These are phyloP conservation scores for Allolobophora icterica DNA, from an alignment of 2,888 invertebrate species.

Conservation along the genomic window DNA sequence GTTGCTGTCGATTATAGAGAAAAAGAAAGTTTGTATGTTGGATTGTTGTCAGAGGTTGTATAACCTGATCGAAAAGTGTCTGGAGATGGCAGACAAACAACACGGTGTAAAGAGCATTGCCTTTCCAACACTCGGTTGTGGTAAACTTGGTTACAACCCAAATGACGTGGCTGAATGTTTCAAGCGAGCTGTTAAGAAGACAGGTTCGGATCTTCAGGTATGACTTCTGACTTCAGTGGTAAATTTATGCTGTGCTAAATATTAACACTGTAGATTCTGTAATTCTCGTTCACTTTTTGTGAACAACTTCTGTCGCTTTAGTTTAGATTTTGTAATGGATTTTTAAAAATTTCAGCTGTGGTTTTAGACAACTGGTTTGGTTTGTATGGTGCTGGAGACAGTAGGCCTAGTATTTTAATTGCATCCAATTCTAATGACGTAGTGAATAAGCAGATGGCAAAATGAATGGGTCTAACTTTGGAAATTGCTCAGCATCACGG, in stretches of 20 bases:
- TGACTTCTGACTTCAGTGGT: neutral
- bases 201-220: conserved; percentile 5
- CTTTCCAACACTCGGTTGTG: conserved; percentile 40
- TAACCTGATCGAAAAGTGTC: conserved; percentile 31
- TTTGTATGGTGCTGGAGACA: neutral
- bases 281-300: neutral
- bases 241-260: neutral
- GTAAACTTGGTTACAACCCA: conserved; percentile 34
- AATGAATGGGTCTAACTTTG: neutral
- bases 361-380: neutral
- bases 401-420: neutral
- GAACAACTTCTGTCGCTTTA: neutral
- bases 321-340: no score
- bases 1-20: no score
- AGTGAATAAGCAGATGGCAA: neutral
- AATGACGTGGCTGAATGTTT: conserved; percentile 31
- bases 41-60: conserved; percentile 23
- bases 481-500: neutral
- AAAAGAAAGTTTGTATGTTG: neutral
- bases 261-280: neutral
- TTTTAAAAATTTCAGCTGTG: neutral
- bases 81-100: conserved; percentile 28
- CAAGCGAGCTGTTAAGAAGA: conserved; percentile 18
- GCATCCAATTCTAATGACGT: neutral
- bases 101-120: conserved; percentile 31